These are phyloP conservation scores for Semotilus atromaculatus DNA, from an alignment of 2,797 vertebrate genomes.

Conservation along the genomic window DNA sequence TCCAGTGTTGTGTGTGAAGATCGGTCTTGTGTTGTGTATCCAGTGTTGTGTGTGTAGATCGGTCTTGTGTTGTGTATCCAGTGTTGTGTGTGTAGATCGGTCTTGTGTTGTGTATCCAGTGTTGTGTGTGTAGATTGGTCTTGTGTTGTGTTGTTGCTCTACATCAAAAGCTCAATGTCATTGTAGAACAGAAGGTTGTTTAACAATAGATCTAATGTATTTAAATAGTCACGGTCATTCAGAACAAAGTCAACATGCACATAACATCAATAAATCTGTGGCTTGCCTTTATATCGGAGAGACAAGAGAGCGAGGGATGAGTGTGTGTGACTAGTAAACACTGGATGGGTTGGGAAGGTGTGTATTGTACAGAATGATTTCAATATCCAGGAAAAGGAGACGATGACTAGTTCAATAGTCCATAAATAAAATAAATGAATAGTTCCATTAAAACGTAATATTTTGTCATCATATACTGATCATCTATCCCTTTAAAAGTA, in stretches of 20 bases:
- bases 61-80: no score
- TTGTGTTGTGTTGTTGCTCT: not conserved
- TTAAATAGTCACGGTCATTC: not conserved
- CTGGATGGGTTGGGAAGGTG: not conserved
- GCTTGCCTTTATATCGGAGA: not conserved
- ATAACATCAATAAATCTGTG: not conserved
- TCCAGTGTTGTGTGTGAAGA: no score
- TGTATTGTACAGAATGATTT: not conserved
- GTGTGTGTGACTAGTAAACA: constrained; percentile 2
- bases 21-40: no score
- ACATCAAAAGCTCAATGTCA: constrained; percentile 4
- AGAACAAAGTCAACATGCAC: not conserved
- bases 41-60: no score
- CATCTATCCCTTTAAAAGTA: not conserved
- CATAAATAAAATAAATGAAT: not conserved
- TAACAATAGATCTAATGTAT: not conserved
- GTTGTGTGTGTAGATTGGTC: not conserved
- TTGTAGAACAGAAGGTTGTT: not conserved
- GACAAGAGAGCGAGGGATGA: not conserved
- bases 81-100: not conserved
- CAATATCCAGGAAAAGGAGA: not conserved
- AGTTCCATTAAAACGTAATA: not conserved
- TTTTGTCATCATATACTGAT: not conserved
- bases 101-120: not conserved
- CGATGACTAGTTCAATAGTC: not conserved